Percentiles rank a stretch among this genome's conserved stretches.
Evolutionary conservation across 2,888 invertebrate genomes (phyloP).

Genomic region (Drosophila emarginata): DNA sequence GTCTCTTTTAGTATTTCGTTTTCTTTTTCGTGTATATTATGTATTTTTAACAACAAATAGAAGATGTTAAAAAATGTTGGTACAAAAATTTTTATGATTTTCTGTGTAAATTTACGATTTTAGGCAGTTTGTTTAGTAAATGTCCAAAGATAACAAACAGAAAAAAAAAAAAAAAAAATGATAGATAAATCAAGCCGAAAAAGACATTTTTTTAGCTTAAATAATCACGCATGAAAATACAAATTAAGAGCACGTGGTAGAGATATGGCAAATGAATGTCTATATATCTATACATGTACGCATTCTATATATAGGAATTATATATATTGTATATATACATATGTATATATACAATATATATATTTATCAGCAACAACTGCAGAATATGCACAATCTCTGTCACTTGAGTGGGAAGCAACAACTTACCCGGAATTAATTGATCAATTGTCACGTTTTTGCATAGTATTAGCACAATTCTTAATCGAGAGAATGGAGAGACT

Average conservation of each 20-base stretch:
- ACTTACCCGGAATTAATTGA: conserved; percentile 18
- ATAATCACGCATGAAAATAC: background rate
- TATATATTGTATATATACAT: background rate
- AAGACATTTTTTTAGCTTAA: too few species aligned
- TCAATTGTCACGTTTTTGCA: conserved; percentile 67
- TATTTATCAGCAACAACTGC: background rate
- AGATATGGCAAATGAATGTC: background rate
- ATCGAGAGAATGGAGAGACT: conserved; percentile 16
- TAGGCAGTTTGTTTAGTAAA: background rate
- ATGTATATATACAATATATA: background rate
- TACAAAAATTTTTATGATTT: background rate
- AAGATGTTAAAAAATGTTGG: background rate
- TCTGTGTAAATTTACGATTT: background rate
- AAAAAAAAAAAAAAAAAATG: background rate
- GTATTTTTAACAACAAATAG: background rate
- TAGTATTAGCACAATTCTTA: conserved; percentile 45
- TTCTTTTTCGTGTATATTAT: background rate
- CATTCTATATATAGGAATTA: background rate
- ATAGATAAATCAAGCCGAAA: background rate
- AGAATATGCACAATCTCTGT: background rate
- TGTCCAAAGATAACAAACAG: background rate
- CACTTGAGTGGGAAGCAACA: conserved; percentile 10
- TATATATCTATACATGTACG: background rate
- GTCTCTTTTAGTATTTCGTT: background rate
- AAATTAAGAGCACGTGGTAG: background rate